phyloP scores from a whole-genome alignment of 2,797 vertebrate species.

The Danio choprae region DNA sequence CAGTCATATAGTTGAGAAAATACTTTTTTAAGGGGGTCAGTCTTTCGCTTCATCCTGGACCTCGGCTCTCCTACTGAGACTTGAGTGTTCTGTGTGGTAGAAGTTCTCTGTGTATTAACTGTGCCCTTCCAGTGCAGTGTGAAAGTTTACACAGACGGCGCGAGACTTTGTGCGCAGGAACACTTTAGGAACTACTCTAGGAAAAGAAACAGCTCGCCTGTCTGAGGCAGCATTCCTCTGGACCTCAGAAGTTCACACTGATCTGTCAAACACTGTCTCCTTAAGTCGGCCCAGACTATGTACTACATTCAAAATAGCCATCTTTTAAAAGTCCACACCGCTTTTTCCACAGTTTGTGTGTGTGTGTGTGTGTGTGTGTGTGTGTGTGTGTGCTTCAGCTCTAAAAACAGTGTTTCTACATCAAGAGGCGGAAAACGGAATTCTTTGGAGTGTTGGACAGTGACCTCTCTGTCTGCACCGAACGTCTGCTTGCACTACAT shows the following conservation, averaged over 20 bases:
- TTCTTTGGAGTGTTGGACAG: conserved; percentile 34
- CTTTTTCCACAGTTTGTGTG: not conserved
- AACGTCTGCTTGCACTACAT: conserved; percentile 23
- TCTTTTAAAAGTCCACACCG: conserved; percentile 6
- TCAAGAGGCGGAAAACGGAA: not conserved
- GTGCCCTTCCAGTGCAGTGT: conserved; percentile 63
- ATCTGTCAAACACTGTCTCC: conserved; percentile 62
- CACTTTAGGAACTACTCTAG: conserved; percentile 20
- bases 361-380: not conserved
- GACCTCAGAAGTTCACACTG: conserved; percentile 49
- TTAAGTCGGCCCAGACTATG: conserved; percentile 62
- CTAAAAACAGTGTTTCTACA: conserved; percentile 25
- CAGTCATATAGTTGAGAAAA: conserved; percentile 6
- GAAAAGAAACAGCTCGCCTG: conserved; percentile 40
- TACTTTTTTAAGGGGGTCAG: conserved; percentile 15
- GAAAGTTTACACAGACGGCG: conserved; percentile 73
- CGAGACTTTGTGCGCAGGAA: conserved; percentile 48
- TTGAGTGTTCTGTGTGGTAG: conserved; percentile 26
- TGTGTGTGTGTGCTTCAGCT: not conserved
- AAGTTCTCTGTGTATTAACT: conserved; percentile 50
- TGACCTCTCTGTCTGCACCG: conserved; percentile 33
- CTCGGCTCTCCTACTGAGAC: not conserved
- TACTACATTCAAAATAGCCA: conserved; percentile 35
- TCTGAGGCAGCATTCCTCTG: conserved; percentile 63
- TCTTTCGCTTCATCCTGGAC: not conserved